Base-by-base conservation (phyloP, 2,113 vertebrate genomes). In the Junco hyemalis region DNA sequence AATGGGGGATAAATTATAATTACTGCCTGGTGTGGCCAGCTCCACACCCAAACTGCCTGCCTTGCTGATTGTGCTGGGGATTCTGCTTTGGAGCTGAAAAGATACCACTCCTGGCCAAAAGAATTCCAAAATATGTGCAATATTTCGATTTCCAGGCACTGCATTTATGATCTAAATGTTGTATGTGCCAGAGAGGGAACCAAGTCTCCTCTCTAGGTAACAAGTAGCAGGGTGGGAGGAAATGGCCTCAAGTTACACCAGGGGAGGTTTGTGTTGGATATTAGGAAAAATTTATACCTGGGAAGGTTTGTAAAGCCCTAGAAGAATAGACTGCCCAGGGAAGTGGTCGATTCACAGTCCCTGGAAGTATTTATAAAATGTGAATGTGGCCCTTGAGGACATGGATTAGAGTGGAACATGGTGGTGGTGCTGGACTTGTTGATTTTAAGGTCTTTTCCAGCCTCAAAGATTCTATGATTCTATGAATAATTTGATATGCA, bases 1-100 rank as follows among this genome's bases (percentile, higher is more conserved):
- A 80, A 80, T 64, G 25, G 1, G 51, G 72, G 70, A 85, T 59
- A 63, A 96, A 88, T 88, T 83, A 78, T 40, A 96, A 88, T 88
- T 83, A 78, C 47, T 74, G 53, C 50, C 66, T 69, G 48, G 66
- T 36, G 45, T n/a, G 7, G 10, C 77, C 69, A 87, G 69, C 72
- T 22, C 51, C 21, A 11, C 68, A 78, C 47, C 54, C 71, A 82
- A 78, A 72, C 50, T 24, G 74, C 26, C 33, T 42, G 29, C 35
- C 84, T 78, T 22, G n/a, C 24, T 69, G 35, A 1, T 21, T 15
- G 8, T 48, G 51, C 74, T 72, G 53, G 26, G 35, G 13, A 44
- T 50, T 54, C 57, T 42, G 9, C n/a, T 65, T 11, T 19, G 23
- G 54, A 59, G 25, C 2, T 57, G 12, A 44, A 56, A 80, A 60